A percentile compares a stretch with the other conserved stretches of the same genome.
These are phyloP conservation scores for Holothuria leucospilota DNA, from an alignment of 53 echinoderm and acorn worm species.

Conservation along the genomic window DNA sequence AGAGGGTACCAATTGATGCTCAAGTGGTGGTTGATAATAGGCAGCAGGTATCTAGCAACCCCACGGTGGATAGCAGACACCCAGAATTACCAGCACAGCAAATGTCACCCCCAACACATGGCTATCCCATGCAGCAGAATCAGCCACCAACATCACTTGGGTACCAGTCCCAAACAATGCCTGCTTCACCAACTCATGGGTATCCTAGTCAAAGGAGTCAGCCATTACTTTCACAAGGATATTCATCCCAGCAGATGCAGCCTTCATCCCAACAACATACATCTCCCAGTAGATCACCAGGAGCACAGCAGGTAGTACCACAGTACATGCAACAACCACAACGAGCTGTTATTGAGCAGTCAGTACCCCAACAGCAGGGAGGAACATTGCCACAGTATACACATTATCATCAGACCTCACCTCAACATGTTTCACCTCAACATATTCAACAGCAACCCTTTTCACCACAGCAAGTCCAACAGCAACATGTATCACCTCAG, in stretches of 20 bases:
- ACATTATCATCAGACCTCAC: neutral
- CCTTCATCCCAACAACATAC: neutral
- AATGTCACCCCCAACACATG: neutral
- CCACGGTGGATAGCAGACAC: neutral
- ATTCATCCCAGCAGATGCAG: too few relatives aligned
- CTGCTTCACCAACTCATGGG: neutral
- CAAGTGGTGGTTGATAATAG: constrained; percentile 57
- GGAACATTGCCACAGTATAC: neutral
- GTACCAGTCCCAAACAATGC: neutral
- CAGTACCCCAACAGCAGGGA: neutral
- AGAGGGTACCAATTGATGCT: constrained; percentile 57
- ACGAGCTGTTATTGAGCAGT: constrained; percentile 27
- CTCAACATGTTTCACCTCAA: neutral
- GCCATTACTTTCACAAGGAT: neutral
- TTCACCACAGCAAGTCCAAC: constrained; percentile 42
- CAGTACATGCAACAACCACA: constrained; percentile 32
- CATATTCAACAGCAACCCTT: neutral
- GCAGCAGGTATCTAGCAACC: neutral
- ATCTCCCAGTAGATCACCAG: constrained; percentile 11
- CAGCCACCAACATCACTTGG: neutral
- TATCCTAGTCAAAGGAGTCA: neutral
- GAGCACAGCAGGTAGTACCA: constrained; percentile 12
- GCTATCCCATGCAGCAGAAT: neutral
- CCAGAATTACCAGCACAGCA: neutral
- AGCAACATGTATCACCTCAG: constrained; percentile 38